Base-by-base conservation (phyloP, 2,797 vertebrate genomes). In the Phylloscopus collybita region DNA sequence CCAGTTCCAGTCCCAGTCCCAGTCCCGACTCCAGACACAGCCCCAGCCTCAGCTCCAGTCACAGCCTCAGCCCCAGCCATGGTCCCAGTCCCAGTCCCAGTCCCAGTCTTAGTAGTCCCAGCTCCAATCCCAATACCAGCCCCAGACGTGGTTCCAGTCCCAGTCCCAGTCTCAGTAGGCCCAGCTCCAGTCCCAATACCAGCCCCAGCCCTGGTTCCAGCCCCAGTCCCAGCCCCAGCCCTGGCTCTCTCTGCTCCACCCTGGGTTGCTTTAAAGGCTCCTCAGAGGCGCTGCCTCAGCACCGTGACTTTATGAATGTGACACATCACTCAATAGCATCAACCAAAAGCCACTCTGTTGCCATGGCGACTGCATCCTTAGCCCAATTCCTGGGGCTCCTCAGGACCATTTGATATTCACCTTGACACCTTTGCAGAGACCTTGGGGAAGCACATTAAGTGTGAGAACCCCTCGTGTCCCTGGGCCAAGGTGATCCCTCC, bases 301-400 rank as follows among this genome's bases (percentile, higher is more conserved):
- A 0, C 83, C 2, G 49, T 8, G 88, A 38, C 50, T 84, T 92
- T 50, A 44, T 80, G 80, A 47, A 80, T 64, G 83, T 93, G 96
- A 95, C 93, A 87, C 30, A 93, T 75, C 88, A 69, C 80, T 94
- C 96, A 73, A 76, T 81, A 81, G 5, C 4, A 0, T 53, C 51
- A 5, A 29, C 85, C 88, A 82, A 57, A 88, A 96, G 76, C 92
- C 70, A 18, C 76, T 91, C 89, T 62, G 95, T 96, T 95, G 38
- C 95, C 90, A 86, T 88, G 70, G 90, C 13, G 5, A 97, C 94
- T 27, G n/a, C 90, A 87, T 97, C 76, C 87, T 78, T n/a, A 92
- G 80, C 88, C 91, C 80, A 19, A 0, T 83, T 95, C 93, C 93
- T 73, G 51, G 72, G 65, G 70, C 87, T 93, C 66, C 87, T 88